Evolutionary conservation across 1,140 invertebrate species (phyloP), one percentile per base, ranked within the genome.

Genomic region (Drosophila eugracilis): DNA sequence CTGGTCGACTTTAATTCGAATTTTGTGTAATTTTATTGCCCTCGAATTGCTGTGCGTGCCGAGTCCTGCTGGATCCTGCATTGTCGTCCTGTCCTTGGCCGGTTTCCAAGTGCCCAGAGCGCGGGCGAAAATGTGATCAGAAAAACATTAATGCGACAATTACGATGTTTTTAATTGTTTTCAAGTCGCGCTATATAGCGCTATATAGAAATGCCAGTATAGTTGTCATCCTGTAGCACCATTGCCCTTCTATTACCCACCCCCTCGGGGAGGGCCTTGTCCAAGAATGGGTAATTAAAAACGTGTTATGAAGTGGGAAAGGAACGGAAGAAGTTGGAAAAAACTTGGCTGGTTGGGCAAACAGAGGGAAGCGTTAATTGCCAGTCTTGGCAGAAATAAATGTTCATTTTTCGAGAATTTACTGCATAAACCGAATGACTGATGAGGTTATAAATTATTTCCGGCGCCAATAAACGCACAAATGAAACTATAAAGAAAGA

Each of bases 161-260:
- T 85, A 85, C 81, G 83, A 85, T 78, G 74, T 50, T 85, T 85
- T 85, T 85, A 85, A 85, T 85, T 85, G 81, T 77, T 86, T 86
- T 86, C 74, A 71, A 77, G 77, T 77, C 67, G 77, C 66, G 72
- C 54, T 59, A 53, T 69, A 70, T 59, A 76, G 72, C 49, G 45
- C 50, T 73, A 53, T 69, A 70, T 59, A 76, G 72, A 44, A 48
- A 48, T 73, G 58, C 49, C 26, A 49, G 72, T 44, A 41, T 63
- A 48, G 53, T 69, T 75, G 49, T 52, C 70, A 65, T 39, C 36
- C 62, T 4, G 4, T 12, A 39, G 9, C 17, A 17, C 30, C 22
- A 37, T 14, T 17, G 12, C 9, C 36, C 7, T n/a, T 21, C 24
- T 45, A 60, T 50, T 70, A 47, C 47, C 47, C 42, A 37, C 37